Base-by-base conservation (phyloP, 1,140 invertebrate genomes). In the Vanessa tameamea region DNA sequence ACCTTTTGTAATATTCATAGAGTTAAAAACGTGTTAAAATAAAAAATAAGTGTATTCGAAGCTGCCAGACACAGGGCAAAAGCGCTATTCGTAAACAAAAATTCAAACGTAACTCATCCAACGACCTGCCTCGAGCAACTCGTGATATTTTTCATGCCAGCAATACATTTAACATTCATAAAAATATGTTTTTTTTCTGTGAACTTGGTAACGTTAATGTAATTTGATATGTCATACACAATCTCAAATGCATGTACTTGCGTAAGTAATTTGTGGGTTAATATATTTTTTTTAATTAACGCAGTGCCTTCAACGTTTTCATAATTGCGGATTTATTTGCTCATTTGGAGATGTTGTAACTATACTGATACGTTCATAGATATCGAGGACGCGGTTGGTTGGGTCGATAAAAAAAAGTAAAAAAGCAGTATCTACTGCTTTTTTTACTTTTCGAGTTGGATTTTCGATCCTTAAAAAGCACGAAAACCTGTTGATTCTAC, bases 181-280 rank as follows among this genome's bases (percentile, higher is more conserved):
- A 53, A 53, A 53, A 53, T n/a, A 53, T n/a, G n/a, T 53, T 31
- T 16, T 16, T 16, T 16, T 2, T 53, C 50, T 53, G 15, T 20
- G 7, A 53, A n/a, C 14, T 53, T 53, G 15, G 50, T n/a, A 53
- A 53, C 50, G 15, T 14, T 53, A n/a, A 53, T 7, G n/a, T 53
- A 53, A 53, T 53, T 53, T 53, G 50, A 53, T 53, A 53, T 53
- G 50, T 53, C 50, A 53, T 53, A 53, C 50, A 8, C 50, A 53
- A n/a, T 53, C 26, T 31, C 26, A 31, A 31, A 31, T 31, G 26
- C 2, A 31, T 51, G 50, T 51, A 15, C 6, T 15, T 51, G 15
- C n/a, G 5, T 15, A n/a, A 51, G 14, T 51, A 51, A 51, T 51
- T 51, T 51, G n/a, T 51, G 50, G 3, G 50, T 15, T n/a, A 15